Base-by-base conservation (phyloP, 53 echinoderm and acorn worm genomes). In the Pentamera pediparva region DNA sequence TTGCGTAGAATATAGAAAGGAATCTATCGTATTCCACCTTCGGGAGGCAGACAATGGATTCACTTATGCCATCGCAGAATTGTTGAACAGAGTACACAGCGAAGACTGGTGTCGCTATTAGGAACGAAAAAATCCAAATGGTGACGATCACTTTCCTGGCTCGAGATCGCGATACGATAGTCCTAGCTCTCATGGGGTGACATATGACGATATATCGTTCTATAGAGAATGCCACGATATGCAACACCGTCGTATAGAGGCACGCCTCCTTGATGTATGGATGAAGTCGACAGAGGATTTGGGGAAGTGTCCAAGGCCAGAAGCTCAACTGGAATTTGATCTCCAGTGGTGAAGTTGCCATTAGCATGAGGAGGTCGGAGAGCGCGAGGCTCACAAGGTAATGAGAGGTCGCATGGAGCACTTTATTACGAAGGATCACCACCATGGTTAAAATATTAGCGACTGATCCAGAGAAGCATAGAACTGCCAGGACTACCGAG, bases 381-480 rank as follows among this genome's bases (percentile, higher is more conserved):
- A 67, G 4, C 5, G 67, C 67, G 17, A 67, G 67, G n/a, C 67
- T 67, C 8, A 67, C n/a, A 43, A 67, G 45, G 27, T 67, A 67
- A 45, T 67, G 39, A 17, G 67, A 67, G 4, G 67, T 67, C 21
- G 67, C 67, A 43, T 67, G 67, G 8, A 67, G 45, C 21, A 67
- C 67, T 39, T 86, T 85, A 39, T 88, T 98, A 3, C 98, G 73
- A 19, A 83, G 37, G 30, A 91, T 91, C 33, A 96, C 88, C 13
- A 91, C 81, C 29, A 98, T 87, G 22, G 98, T 98, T 26, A 98
- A 84, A 17, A 86, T 71, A 60, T 98, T 98, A 10, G 91, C 98
- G 18, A 89, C 48, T 45, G 91, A 76, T 45, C 98, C 98, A 36
- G 86, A 47, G 4, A 86, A 0, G 28, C 85, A 81, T 20, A 98